Base-by-base conservation (phyloP, 2,888 invertebrate species). In the Eumerus sabulonum region DNA sequence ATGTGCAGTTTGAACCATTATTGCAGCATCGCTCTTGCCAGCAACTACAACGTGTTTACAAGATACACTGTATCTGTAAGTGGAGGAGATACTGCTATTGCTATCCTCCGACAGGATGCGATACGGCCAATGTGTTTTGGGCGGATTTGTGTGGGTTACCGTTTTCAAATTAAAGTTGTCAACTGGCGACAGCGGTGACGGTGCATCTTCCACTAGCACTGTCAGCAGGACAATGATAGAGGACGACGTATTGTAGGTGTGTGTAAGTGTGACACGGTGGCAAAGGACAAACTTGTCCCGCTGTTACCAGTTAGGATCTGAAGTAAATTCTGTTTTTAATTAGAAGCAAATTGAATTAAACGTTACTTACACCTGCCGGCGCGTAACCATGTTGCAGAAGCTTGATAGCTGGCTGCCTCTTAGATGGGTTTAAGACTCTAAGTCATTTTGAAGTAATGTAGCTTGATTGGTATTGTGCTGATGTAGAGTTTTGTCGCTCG, bases 1-100 rank as follows among this genome's bases (percentile, higher is more conserved):
- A 74, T 79, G 60, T 74, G 60, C 54, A 74, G 68, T 74, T 79
- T 68, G 74, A 79, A 74, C 68, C 51, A 54, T 74, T 74, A 70
- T 64, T 79, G 63, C 59, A 60, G 42, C 54, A 27, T 19, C 27
- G 42, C 18, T 42, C 36, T 12, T 60, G 35, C 35, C 13, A 16
- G 42, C 17, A 54, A 54, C 35, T 48, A 57, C 51, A 54, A 59
- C 50, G 53, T 73, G 73, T 73, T 68, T 77, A 68, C 67, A 67
- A 57, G 57, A 56, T 62, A 72, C 72, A 77, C 47, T 63, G 68
- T 66, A 60, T 60, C 40, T 35, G 27, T n/a, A n/a, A 27, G 27
- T 27, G 27, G 7, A 27, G 27, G 27, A 27, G n/a, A n/a, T n/a
- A n/a, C n/a, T n/a, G n/a, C n/a, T n/a, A n/a, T n/a, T n/a, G n/a